These are phyloP conservation scores for Portunus trituberculatus DNA, from an alignment of 1,140 invertebrate genomes.

Conservation along the genomic window DNA sequence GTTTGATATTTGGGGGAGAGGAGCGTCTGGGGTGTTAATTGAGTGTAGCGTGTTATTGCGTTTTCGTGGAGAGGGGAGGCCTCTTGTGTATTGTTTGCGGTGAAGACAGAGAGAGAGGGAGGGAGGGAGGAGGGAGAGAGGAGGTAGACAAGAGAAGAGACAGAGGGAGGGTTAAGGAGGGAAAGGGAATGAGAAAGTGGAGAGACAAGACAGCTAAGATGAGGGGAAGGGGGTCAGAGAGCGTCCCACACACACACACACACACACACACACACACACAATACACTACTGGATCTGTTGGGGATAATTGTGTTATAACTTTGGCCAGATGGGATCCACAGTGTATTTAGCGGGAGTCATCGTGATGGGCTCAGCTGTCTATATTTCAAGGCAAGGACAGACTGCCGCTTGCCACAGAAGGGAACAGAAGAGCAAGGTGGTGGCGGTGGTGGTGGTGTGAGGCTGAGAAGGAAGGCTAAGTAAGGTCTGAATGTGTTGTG, in stretches of 20 bases:
- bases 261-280: constrained; percentile 1
- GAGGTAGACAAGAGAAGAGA: not conserved
- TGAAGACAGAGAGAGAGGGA: too few relatives aligned
- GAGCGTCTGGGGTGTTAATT: not conserved
- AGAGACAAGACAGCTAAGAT: too few relatives aligned
- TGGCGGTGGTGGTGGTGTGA: not conserved
- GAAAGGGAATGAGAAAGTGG: too few relatives aligned
- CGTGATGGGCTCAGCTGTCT: not conserved
- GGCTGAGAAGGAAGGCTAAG: not conserved
- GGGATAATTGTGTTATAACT: constrained; percentile 23
- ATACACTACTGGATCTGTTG: not conserved
- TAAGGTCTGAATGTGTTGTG: not conserved
- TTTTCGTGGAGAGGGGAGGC: not conserved
- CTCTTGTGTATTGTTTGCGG: not conserved
- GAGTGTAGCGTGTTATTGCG: not conserved
- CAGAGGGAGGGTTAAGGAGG: not conserved
- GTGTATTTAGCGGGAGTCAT: not conserved
- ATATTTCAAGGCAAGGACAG: not conserved
- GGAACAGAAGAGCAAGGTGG: not conserved
- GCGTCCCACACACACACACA: not conserved
- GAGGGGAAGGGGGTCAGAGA: not conserved
- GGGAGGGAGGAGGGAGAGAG: not conserved
- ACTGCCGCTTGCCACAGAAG: not conserved
- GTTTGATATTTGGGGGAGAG: constrained; percentile 7
- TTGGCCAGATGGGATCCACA: not conserved